Evolutionary conservation across 2,888 invertebrate genomes (phyloP), one percentile per base, ranked within the genome.

Genomic region (Neoaliturus tenellus): DNA sequence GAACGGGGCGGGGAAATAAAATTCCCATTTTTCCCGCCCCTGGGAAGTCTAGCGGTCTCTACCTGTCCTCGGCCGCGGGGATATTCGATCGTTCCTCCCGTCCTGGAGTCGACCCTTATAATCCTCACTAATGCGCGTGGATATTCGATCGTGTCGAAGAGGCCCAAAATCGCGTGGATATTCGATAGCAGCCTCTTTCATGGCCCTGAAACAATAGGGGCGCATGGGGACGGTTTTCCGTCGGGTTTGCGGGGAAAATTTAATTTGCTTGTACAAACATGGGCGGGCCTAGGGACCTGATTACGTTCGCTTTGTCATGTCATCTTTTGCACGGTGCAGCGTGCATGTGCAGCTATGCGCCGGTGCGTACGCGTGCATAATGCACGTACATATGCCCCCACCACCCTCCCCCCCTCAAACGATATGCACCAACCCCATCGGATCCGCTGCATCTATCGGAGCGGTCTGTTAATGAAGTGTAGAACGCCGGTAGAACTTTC

Each of bases 181-280:
- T n/a, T n/a, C n/a, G n/a, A n/a, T n/a, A n/a, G n/a, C n/a, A n/a
- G n/a, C n/a, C n/a, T n/a, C n/a, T n/a, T n/a, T n/a, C n/a, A n/a
- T n/a, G n/a, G 81, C 62, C 28, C 48, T 44, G 69, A 48, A 81
- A 81, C 81, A 81, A 81, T 81, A 67, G 82, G 71, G 71, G 71
- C 55, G 67, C 69, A 69, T 51, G 35, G 82, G 82, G 82, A 82
- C 82, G 31, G 51, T 82, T 82, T 81, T 81, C 41, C 44, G 51
- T 17, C 69, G 82, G 23, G 82, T 48, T 82, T 69, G 71, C 35
- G 51, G 82, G 51, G 82, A 82, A 82, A 82, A 82, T 82, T 71
- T 82, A 71, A 82, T 82, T 82, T 82, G 48, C 71, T 82, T 82
- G 82, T 82, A 71, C 71, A 82, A 82, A 82, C 82, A 82, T 71